Evolutionary conservation across 30 jellyfish, hydroid and myxozoan genomes (phyloP).

Genomic region (Catostylus mosaicus): DNA sequence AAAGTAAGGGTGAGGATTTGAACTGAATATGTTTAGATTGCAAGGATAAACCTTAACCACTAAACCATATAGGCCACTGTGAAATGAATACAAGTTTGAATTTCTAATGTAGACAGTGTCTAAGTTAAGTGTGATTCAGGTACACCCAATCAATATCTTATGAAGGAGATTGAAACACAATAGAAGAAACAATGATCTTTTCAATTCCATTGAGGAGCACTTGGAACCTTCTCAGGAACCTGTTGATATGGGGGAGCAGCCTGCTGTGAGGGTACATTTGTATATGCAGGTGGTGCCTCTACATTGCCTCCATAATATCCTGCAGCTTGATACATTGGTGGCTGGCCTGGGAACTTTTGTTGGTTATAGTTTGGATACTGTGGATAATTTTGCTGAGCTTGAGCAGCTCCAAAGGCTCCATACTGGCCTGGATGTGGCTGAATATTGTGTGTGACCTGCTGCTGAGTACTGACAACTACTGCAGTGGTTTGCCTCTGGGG

Average conservation of each 20-base stretch:
- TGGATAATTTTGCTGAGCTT: neutral
- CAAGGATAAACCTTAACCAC: too few relatives aligned
- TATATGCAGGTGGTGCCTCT: slow-evolving; percentile 1
- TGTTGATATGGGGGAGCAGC: slow-evolving; percentile 8
- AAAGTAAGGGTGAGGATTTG: neutral
- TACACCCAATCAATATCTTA: too few relatives aligned
- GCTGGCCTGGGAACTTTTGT: slow-evolving; percentile 15
- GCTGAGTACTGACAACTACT: slow-evolving; percentile 6
- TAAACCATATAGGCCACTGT: too few relatives aligned
- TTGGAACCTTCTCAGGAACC: slow-evolving; percentile 13
- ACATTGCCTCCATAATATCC: neutral
- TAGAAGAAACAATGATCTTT: too few relatives aligned
- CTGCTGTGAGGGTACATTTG: neutral
- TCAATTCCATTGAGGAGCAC: slow-evolving; percentile 20
- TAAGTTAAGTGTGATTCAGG: too few relatives aligned
- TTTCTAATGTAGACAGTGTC: too few relatives aligned
- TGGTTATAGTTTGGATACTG: neutral
- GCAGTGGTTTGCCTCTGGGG: neutral
- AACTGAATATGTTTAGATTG: neutral
- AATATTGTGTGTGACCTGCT: neutral
- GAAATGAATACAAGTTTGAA: too few relatives aligned
- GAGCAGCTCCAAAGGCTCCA: slow-evolving; percentile 15
- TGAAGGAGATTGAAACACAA: too few relatives aligned
- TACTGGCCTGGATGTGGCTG: neutral
- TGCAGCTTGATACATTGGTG: slow-evolving; percentile 33